These are phyloP conservation scores for Hippocampus kuda DNA, from an alignment of 2,797 vertebrate species.

Conservation along the genomic window DNA sequence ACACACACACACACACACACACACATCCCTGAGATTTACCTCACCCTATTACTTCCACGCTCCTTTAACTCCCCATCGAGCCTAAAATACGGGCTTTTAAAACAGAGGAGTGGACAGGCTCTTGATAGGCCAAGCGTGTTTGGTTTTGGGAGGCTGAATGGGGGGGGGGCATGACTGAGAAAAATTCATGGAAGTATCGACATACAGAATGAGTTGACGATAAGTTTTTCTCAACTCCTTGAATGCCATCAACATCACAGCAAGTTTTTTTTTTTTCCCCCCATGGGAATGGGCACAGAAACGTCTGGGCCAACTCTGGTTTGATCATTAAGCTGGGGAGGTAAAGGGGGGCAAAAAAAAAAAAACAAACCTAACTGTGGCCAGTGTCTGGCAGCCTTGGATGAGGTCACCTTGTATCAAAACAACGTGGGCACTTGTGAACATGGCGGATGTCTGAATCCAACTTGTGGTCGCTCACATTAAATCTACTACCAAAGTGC, in stretches of 20 bases:
- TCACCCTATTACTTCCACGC: constrained; percentile 38
- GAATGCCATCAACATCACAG: too few species aligned
- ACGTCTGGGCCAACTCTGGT: constrained; percentile 1
- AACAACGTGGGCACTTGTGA: too few species aligned
- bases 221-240: too few species aligned
- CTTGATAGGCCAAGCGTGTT: constrained; percentile 40
- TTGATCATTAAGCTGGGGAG: too few species aligned
- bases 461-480: too few species aligned
- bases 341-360: background rate
- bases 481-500: too few species aligned
- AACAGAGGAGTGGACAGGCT: constrained; percentile 15
- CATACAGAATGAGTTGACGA: too few species aligned
- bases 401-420: too few species aligned
- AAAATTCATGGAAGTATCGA: background rate
- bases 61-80: constrained; percentile 47
- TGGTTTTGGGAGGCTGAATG: constrained; percentile 30
- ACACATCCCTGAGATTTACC: constrained; percentile 42
- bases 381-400: too few species aligned
- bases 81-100: constrained; percentile 39
- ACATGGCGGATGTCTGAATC: too few species aligned
- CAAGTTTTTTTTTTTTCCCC: background rate
- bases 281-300: background rate
- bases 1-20: too few species aligned
- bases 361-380: background rate
- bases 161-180: constrained; percentile 1